Evolutionary conservation across 2,113 vertebrate genomes (phyloP).

Genomic region (Odontophorus gujanensis): DNA sequence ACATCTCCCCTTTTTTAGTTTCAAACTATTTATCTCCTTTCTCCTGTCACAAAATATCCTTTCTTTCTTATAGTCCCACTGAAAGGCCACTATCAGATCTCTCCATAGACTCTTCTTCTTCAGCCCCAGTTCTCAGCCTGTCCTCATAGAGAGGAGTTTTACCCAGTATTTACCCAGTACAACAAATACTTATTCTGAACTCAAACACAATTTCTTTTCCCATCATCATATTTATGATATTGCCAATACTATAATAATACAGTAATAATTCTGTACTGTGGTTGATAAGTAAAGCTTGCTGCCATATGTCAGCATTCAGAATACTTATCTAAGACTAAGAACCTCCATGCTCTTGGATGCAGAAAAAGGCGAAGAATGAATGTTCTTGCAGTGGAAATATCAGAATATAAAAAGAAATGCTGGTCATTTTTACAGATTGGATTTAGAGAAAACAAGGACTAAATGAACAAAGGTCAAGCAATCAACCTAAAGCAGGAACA

Average conservation of each 20-base stretch:
- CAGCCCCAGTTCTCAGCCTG: too few relatives aligned
- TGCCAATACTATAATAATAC: neutral
- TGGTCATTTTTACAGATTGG: neutral
- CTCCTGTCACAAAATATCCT: too few relatives aligned
- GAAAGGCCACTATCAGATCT: too few relatives aligned
- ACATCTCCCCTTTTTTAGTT: too few relatives aligned
- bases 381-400: neutral
- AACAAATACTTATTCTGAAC: neutral
- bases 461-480: neutral
- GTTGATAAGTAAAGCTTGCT: neutral
- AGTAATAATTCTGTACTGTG: neutral
- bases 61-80: too few relatives aligned
- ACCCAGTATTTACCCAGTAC: neutral
- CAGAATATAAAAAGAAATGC: neutral
- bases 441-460: neutral
- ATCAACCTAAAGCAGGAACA: neutral
- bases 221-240: neutral
- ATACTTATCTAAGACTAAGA: neutral
- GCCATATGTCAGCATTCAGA: neutral
- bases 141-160: too few relatives aligned
- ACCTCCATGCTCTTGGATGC: accelerated
- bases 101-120: too few relatives aligned
- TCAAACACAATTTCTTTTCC: neutral
- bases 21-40: too few relatives aligned
- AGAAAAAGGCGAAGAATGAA: neutral